These are phyloP conservation scores for Acipenser oxyrinchus DNA, from an alignment of 2,797 vertebrate genomes.

Conservation along the genomic window DNA sequence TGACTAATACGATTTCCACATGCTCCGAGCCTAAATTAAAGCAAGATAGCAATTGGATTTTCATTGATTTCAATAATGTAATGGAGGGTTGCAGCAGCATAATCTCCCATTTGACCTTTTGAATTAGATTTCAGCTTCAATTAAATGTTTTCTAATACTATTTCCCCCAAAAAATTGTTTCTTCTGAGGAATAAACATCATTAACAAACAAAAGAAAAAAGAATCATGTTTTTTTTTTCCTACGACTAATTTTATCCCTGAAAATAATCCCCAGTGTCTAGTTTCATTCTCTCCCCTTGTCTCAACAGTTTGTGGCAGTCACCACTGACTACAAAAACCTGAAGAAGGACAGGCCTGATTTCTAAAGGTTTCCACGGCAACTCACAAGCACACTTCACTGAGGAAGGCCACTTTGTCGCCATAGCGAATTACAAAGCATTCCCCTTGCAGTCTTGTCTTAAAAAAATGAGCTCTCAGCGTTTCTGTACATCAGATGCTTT, in stretches of 20 bases:
- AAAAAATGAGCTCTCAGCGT: constrained; percentile 14
- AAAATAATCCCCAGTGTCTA: not conserved
- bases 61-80: not conserved
- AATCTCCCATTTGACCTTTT: too few species aligned
- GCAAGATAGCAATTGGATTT: not conserved
- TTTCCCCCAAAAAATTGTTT: too few species aligned
- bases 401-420: constrained; percentile 33
- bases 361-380: constrained; percentile 63
- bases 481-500: constrained; percentile 14
- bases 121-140: not conserved
- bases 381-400: constrained; percentile 32
- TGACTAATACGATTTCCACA: not conserved
- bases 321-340: constrained; percentile 76
- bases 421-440: not conserved
- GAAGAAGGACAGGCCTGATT: constrained; percentile 80
- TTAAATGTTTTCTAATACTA: too few species aligned
- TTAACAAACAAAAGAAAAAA: too few species aligned
- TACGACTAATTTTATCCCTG: not conserved
- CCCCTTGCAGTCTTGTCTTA: not conserved
- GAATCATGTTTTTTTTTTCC: too few species aligned
- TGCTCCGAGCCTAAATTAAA: not conserved
- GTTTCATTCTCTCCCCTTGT: not conserved
- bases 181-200: too few species aligned
- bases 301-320: constrained; percentile 73
- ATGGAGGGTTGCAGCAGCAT: too few species aligned